Evolutionary conservation across 2,113 vertebrate genomes (phyloP).

Genomic region (Gymnocephalus cernua): DNA sequence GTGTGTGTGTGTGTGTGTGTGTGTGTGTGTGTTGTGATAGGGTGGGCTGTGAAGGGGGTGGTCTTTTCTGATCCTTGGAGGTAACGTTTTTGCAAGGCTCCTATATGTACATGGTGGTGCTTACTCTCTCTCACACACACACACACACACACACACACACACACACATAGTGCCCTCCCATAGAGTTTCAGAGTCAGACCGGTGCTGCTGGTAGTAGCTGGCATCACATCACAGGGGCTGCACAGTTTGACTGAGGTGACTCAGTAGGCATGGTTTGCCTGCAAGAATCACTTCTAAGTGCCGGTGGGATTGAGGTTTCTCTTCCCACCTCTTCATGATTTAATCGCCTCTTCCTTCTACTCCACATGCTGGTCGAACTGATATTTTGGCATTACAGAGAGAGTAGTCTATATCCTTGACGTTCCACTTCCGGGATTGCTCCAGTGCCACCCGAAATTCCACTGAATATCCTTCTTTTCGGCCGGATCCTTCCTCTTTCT

Average conservation of each 20-base stretch:
- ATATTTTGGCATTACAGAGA: slow-evolving; percentile 18
- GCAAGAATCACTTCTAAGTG: slow-evolving; percentile 21
- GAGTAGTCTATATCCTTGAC: too few relatives aligned
- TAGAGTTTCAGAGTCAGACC: slow-evolving; percentile 46
- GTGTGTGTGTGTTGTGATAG: slow-evolving; percentile 51
- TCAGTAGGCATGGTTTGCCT: slow-evolving; percentile 31
- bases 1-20: slow-evolving; percentile 55
- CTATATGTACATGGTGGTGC: slow-evolving; percentile 47
- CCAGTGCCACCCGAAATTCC: too few relatives aligned
- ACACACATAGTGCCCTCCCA: slow-evolving; percentile 48
- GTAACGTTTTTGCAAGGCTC: slow-evolving; percentile 40
- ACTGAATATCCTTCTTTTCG: too few relatives aligned
- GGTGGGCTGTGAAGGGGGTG: slow-evolving; percentile 60
- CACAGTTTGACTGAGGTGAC: slow-evolving; percentile 43
- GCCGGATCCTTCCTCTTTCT: too few relatives aligned
- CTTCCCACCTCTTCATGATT: neutral
- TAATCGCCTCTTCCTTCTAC: slow-evolving; percentile 16
- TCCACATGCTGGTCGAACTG: slow-evolving; percentile 25
- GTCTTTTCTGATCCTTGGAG: slow-evolving; percentile 67
- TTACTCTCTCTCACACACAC: slow-evolving; percentile 38
- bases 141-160: slow-evolving; percentile 36
- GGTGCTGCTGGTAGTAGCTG: slow-evolving; percentile 56
- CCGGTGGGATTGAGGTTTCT: slow-evolving; percentile 10
- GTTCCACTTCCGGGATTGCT: too few relatives aligned
- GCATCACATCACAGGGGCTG: slow-evolving; percentile 67